A percentile compares a stretch with the other conserved stretches of the same genome.
Evolutionary conservation across 92 coral and sea anemone species (phyloP).

Genomic region (Meandrina meandrites): DNA sequence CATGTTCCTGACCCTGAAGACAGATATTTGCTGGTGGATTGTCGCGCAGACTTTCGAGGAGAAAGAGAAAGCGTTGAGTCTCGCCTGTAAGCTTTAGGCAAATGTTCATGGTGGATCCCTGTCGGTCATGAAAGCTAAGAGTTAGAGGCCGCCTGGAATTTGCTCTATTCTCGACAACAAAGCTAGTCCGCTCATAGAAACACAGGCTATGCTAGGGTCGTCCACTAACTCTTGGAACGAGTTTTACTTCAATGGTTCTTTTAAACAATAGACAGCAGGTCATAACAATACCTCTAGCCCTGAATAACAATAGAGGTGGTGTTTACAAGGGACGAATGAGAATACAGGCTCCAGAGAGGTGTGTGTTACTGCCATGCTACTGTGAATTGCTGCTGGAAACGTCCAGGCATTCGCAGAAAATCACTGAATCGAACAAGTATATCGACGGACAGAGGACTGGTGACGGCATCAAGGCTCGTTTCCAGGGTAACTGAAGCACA

Average conservation of each 20-base stretch:
- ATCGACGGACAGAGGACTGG: background rate
- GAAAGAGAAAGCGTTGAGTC: slow-evolving; percentile 90
- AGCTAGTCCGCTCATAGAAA: too few species aligned
- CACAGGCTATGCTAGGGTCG: too few species aligned
- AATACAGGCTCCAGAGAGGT: too few species aligned
- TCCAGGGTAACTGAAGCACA: background rate
- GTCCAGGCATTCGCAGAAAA: background rate
- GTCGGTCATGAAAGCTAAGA: slow-evolving; percentile 83
- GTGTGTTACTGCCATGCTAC: background rate
- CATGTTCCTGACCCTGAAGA: slow-evolving; percentile 39
- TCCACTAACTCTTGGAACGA: too few species aligned
- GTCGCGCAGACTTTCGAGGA: slow-evolving; percentile 96
- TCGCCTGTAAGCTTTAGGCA: slow-evolving; percentile 87
- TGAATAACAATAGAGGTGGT: too few species aligned
- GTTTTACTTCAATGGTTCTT: too few species aligned
- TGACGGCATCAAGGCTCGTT: background rate
- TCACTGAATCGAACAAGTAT: background rate
- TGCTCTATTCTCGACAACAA: background rate
- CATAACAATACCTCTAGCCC: too few species aligned
- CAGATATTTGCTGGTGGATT: slow-evolving; percentile 79
- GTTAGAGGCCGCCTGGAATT: background rate
- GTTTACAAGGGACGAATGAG: too few species aligned
- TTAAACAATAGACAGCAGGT: too few species aligned
- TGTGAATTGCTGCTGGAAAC: background rate
- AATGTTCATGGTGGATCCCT: slow-evolving; percentile 82